phyloP scores from a whole-genome alignment of 2,888 invertebrate genomes.

The Chrysolina americana region DNA sequence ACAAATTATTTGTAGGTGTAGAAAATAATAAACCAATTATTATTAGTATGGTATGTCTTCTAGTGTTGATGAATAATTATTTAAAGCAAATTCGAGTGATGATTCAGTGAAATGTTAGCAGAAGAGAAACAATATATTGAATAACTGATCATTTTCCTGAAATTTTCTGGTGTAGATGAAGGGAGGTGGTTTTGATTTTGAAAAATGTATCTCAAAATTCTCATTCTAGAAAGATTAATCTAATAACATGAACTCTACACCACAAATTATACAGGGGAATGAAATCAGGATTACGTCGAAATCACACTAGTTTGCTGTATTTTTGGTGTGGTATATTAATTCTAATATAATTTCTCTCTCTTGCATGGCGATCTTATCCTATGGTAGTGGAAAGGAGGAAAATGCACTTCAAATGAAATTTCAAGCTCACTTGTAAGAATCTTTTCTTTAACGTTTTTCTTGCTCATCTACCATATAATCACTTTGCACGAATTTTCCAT shows the following conservation, averaged over 20 bases:
- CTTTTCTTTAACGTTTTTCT: slow-evolving; percentile 54
- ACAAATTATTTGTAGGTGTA: slow-evolving; percentile 5
- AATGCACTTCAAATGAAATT: slow-evolving; percentile 79
- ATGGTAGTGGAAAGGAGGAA: slow-evolving; percentile 77
- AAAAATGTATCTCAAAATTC: too few species aligned
- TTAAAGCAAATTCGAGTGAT: slow-evolving; percentile 32
- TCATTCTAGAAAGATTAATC: too few species aligned
- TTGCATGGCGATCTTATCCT: slow-evolving; percentile 74
- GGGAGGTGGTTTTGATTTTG: too few species aligned
- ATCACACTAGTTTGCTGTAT: slow-evolving; percentile 38
- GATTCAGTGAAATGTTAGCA: too few species aligned
- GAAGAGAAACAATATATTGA: too few species aligned
- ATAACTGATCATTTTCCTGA: too few species aligned
- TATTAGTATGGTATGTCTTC: slow-evolving; percentile 6
- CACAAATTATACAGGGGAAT: not conserved
- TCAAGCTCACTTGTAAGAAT: slow-evolving; percentile 77
- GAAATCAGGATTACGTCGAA: not conserved
- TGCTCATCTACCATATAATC: slow-evolving; percentile 41
- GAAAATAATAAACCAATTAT: not conserved
- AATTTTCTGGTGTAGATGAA: too few species aligned
- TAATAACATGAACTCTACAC: too few species aligned
- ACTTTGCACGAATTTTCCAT: slow-evolving; percentile 40
- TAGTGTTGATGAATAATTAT: not conserved
- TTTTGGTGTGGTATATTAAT: slow-evolving; percentile 60
- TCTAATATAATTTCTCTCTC: slow-evolving; percentile 71